Conservation (phyloP, 2,113 vertebrate genomes). For the Etheostoma spectabile region DNA sequence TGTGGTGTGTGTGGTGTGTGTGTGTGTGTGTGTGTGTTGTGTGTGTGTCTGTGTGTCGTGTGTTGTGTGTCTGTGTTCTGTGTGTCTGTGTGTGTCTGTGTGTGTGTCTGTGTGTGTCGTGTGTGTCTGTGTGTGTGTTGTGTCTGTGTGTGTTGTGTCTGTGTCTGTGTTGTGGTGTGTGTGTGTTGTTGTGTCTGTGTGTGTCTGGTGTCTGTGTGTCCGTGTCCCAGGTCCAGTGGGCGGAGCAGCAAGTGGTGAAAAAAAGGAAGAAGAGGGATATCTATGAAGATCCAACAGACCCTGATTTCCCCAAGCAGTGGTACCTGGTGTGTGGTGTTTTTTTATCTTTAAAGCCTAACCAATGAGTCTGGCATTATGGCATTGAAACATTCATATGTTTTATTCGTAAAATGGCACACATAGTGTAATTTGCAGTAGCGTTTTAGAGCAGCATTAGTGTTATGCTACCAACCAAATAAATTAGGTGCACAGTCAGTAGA, state of each 20-base stretch:
- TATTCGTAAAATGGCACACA: neutral
- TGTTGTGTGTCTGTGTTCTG: too few species aligned
- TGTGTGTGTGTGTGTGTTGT: too few species aligned
- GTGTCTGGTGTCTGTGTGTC: neutral
- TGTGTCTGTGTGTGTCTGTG: neutral
- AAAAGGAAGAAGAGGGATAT: slow-evolving; percentile 89
- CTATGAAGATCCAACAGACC: slow-evolving; percentile 91
- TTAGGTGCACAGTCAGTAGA: neutral
- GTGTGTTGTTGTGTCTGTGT: too few species aligned
- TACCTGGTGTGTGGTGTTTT: slow-evolving; percentile 90
- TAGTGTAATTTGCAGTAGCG: neutral
- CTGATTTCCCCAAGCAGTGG: slow-evolving; percentile 96
- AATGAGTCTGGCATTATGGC: neutral
- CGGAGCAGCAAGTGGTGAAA: slow-evolving; percentile 94
- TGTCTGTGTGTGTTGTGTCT: too few species aligned
- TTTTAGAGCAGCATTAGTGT: neutral
- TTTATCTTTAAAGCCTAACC: neutral
- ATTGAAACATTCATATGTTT: neutral
- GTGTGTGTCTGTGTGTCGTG: too few species aligned
- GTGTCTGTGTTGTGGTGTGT: too few species aligned
- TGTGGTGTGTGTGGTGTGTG: too few species aligned
- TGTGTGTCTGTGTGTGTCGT: neutral
- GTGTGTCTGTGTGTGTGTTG: too few species aligned
- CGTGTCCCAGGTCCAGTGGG: slow-evolving; percentile 89
- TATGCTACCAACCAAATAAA: neutral